These are phyloP conservation scores for Halesus radiatus DNA, from an alignment of 1,140 invertebrate genomes.

Conservation along the genomic window DNA sequence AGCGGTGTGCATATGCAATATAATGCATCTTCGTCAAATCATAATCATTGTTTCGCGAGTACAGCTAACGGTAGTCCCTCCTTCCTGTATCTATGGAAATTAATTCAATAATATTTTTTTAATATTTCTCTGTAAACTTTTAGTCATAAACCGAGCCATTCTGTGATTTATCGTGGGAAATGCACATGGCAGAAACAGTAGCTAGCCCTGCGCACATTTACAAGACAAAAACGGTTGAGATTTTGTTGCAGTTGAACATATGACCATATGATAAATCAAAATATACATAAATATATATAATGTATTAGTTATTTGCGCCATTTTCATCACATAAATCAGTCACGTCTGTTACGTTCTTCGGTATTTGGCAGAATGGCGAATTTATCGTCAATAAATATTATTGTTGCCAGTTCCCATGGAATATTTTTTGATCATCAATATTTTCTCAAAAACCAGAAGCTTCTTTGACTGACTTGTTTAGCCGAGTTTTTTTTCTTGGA, in stretches of 20 bases:
- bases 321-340: conserved; percentile 3
- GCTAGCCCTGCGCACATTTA: neutral
- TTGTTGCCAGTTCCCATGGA: neutral
- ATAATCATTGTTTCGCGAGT: too few species aligned
- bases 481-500: neutral
- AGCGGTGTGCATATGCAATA: too few species aligned
- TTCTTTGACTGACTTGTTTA: too few species aligned
- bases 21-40: too few species aligned
- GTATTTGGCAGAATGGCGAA: neutral
- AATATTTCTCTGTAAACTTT: neutral
- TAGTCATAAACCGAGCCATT: neutral
- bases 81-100: too few species aligned
- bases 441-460: neutral
- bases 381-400: conserved; percentile 24
- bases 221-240: neutral
- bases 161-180: conserved; percentile 34
- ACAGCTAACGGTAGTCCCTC: too few species aligned
- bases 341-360: neutral
- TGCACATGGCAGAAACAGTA: conserved; percentile 15
- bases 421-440: neutral
- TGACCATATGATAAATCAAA: neutral
- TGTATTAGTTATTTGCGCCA: too few species aligned
- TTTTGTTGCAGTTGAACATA: conserved; percentile 15
- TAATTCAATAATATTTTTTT: too few species aligned
- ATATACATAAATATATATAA: neutral